A percentile compares a stretch with the other conserved stretches of the same genome.
phyloP scores from a whole-genome alignment of 2,888 invertebrate species.

The Acleris holmiana region DNA sequence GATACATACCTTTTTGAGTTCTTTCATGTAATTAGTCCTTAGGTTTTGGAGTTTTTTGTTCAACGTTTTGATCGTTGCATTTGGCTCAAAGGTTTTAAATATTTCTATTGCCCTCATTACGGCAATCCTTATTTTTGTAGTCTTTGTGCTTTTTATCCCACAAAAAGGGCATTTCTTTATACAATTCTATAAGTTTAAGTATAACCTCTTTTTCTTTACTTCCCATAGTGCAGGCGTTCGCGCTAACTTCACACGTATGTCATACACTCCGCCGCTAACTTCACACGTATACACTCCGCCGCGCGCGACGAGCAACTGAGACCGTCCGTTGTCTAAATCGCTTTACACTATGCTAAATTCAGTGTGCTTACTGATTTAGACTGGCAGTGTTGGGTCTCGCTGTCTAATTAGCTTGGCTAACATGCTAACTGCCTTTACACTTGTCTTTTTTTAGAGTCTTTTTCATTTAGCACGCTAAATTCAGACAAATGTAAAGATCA shows the following conservation, averaged over 20 bases:
- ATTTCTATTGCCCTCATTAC: not conserved
- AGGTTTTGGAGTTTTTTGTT: not conserved
- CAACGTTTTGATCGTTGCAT: not conserved
- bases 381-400: not conserved
- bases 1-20: too few relatives aligned
- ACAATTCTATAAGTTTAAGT: not conserved
- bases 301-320: not conserved
- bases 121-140: not conserved
- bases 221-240: not conserved
- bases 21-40: not conserved
- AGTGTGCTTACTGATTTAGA: not conserved
- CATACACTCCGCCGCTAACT: too few relatives aligned
- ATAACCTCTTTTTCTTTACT: slow-evolving; percentile 1
- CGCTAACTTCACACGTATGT: not conserved
- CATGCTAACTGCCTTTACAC: not conserved
- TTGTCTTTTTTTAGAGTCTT: slow-evolving; percentile 7
- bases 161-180: slow-evolving; percentile 2
- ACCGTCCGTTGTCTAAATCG: not conserved
- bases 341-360: not conserved
- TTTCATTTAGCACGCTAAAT: not conserved
- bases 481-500: not conserved
- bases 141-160: slow-evolving; percentile 1
- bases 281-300: not conserved
- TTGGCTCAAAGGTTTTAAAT: not conserved
- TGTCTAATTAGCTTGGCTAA: not conserved